phyloP scores from a whole-genome alignment of 2,797 vertebrate genomes.

The Melanogrammus aeglefinus region DNA sequence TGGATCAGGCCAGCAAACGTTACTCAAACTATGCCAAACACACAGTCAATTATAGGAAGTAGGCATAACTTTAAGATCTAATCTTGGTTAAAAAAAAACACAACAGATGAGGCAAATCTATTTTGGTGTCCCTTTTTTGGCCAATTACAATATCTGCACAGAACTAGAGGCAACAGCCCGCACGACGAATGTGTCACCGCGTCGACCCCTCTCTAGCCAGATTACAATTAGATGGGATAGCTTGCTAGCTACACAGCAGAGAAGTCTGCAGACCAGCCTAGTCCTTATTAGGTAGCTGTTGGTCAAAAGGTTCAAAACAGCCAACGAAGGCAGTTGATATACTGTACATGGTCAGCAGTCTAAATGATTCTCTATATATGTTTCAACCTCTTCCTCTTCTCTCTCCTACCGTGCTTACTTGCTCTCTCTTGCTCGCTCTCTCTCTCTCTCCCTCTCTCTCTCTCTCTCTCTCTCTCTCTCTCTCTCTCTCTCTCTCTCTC shows the following conservation, averaged over 20 bases:
- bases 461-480: background rate
- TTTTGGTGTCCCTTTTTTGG: background rate
- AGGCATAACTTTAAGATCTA: background rate
- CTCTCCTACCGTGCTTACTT: no score
- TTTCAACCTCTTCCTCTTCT: background rate
- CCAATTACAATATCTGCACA: background rate
- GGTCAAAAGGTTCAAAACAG: background rate
- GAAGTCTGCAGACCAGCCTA: no score
- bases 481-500: background rate
- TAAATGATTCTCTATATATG: background rate
- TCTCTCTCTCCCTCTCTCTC: background rate
- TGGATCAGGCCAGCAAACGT: background rate
- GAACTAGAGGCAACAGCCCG: background rate
- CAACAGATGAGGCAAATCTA: background rate
- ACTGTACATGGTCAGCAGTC: background rate
- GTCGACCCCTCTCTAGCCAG: no score
- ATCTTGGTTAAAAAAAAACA: background rate
- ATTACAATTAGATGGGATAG: no score
- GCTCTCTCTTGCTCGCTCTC: background rate
- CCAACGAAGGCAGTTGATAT: background rate
- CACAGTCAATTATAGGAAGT: background rate
- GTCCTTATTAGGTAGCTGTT: no score
- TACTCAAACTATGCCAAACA: background rate
- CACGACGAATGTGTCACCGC: no score
- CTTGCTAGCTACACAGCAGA: no score